Base-by-base conservation (phyloP, 2,888 invertebrate genomes). In the Orthosia gothica region DNA sequence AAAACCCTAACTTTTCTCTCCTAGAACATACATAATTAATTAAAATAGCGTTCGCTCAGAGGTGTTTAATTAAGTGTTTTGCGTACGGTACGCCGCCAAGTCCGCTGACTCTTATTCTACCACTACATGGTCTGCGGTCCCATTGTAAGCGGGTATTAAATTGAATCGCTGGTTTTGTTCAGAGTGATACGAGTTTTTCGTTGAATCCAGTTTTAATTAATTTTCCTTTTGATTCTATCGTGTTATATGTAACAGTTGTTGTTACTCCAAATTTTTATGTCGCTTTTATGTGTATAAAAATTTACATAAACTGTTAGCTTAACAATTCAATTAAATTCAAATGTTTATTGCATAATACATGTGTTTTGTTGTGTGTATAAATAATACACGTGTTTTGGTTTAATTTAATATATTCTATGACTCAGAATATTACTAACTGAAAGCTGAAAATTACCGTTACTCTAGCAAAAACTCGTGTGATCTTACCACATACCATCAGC, bases 1-100 rank as follows among this genome's bases (percentile, higher is more conserved):
- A 61, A 70, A 62, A 18, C 50, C 54, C 32, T 55, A 70, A 67
- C 13, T 62, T 79, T 77, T 79, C 59, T 59, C 50, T 77, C 20
- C 57, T 50, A 71, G 13, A 74, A 72, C 69, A 82, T 81, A 80
- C 68, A 69, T 68, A 77, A 76, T 62, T 80, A 79, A 85, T 84
- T 82, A 73, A 81, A 85, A 81, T 76, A 54, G 68, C 77, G 75
- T 81, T 88, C 78, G 87, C 75, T 58, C 45, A 78, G 79, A 83
- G 72, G 79, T 86, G 86, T 88, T 90, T 91, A 88, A 88, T 90
- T 86, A 86, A 86, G 80, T 87, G 87, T 89, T 87, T 88, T 89
- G 88, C 86, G 82, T 87, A 88, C 78, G 67, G 49, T 78, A 76
- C 67, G 74, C 70, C 71, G 67, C 63, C 55, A 76, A 72, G 79